These are phyloP conservation scores for Drosophila arawakana DNA, from an alignment of 1,140 invertebrate species.

Conservation along the genomic window DNA sequence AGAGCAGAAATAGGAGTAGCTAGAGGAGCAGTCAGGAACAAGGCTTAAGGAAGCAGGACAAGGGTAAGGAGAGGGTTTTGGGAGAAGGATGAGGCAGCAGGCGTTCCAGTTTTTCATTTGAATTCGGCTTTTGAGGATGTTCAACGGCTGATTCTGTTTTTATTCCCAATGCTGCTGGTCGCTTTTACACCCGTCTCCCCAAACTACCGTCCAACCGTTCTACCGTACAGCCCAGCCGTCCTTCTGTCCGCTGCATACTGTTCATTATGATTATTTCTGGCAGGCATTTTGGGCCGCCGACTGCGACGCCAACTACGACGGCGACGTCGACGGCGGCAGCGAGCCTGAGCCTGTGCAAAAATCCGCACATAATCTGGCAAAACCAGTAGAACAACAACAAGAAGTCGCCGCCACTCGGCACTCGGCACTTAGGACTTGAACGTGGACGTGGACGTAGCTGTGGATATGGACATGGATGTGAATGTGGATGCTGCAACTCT, in stretches of 20 bases:
- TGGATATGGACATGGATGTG: not conserved
- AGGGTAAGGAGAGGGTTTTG: not conserved
- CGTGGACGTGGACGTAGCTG: not conserved
- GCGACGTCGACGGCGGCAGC: not conserved
- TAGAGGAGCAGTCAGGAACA: constrained; percentile 15
- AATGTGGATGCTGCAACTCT: constrained; percentile 19
- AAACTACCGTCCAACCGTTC: no score
- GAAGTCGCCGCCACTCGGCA: constrained; percentile 61
- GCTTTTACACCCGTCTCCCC: not conserved
- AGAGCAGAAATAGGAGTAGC: not conserved
- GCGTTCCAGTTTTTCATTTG: constrained; percentile 73
- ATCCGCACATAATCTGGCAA: constrained; percentile 81
- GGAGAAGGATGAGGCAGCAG: constrained; percentile 33
- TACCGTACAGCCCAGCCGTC: not conserved
- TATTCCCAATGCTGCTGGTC: constrained; percentile 21
- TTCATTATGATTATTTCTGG: constrained; percentile 80
- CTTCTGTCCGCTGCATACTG: constrained; percentile 53
- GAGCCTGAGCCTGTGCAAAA: constrained; percentile 66
- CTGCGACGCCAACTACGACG: not conserved
- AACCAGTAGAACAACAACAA: constrained; percentile 80
- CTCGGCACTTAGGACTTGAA: constrained; percentile 50
- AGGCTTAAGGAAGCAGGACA: constrained; percentile 18
- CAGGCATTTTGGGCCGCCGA: constrained; percentile 42
- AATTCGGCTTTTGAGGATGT: constrained; percentile 62
- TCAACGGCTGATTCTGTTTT: constrained; percentile 29